Evolutionary conservation across 2,113 vertebrate genomes (phyloP).

Genomic region (Saccopteryx leptura): DNA sequence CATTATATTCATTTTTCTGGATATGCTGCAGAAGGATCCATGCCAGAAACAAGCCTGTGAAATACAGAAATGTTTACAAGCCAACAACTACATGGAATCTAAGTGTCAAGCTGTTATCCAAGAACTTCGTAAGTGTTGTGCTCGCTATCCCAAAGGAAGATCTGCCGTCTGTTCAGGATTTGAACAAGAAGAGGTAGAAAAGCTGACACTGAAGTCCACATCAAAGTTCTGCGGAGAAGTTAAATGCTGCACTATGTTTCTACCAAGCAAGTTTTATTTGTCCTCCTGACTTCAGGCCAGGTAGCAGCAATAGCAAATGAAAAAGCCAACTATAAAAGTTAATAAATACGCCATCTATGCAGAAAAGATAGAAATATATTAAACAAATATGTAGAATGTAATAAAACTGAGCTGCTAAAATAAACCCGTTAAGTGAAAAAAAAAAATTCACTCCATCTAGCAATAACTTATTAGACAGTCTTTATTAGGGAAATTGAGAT

Average conservation of each 20-base stretch:
- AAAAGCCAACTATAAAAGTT: constrained; percentile 77
- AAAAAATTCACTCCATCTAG: background rate
- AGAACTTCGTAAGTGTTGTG: constrained; percentile 92
- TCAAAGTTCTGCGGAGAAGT: constrained; percentile 78
- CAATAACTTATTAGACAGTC: background rate
- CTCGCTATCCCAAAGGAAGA: constrained; percentile 83
- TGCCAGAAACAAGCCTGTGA: constrained; percentile 95
- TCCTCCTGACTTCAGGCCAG: constrained; percentile 69
- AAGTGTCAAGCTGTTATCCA: constrained; percentile 89
- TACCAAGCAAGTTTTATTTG: constrained; percentile 47
- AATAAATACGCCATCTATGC: constrained; percentile 59
- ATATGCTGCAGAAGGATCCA: constrained; percentile 93
- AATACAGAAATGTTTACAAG: constrained; percentile 96
- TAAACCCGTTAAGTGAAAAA: constrained; percentile 73
- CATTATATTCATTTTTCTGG: constrained; percentile 85
- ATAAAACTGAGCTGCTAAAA: constrained; percentile 79
- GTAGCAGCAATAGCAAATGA: constrained; percentile 71
- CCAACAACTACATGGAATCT: constrained; percentile 90
- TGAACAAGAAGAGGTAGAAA: constrained; percentile 87
- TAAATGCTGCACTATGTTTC: constrained; percentile 43
- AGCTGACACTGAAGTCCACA: constrained; percentile 73
- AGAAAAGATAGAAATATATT: constrained; percentile 65
- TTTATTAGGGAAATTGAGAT: background rate
- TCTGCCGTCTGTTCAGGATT: constrained; percentile 93
- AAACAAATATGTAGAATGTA: constrained; percentile 60